Evolutionary conservation across 2,113 vertebrate species (phyloP).

Genomic region (Cyanocitta stelleri): DNA sequence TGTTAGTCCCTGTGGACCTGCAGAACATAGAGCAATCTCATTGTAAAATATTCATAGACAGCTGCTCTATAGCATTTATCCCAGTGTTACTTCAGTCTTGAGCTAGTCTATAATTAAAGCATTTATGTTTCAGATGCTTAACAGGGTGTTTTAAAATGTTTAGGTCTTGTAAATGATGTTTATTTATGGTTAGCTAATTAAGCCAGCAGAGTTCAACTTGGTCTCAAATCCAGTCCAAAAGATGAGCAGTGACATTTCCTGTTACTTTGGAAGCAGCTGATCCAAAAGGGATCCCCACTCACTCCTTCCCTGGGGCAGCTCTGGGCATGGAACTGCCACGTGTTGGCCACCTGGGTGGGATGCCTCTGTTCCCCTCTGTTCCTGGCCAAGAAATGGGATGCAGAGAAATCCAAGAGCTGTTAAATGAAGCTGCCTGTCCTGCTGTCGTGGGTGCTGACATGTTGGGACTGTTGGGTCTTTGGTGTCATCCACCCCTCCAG

Average conservation of each 20-base stretch:
- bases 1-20: background rate
- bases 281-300: background rate
- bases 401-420: background rate
- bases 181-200: slow-evolving; percentile 67
- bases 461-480: background rate
- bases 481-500: background rate
- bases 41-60: slow-evolving; percentile 64
- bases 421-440: background rate
- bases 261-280: background rate
- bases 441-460: fast-evolving
- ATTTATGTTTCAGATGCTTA: slow-evolving; percentile 67
- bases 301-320: background rate
- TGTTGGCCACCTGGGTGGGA: fast-evolving
- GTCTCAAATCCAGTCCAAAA: background rate
- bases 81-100: slow-evolving; percentile 59
- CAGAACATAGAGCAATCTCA: background rate
- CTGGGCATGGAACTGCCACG: fast-evolving
- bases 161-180: slow-evolving; percentile 68
- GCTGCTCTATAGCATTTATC: slow-evolving; percentile 63
- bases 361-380: background rate
- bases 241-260: background rate
- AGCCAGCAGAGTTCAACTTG: slow-evolving; percentile 17
- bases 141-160: slow-evolving; percentile 67
- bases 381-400: background rate
- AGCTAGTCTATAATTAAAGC: slow-evolving; percentile 68